A percentile compares a stretch with the other conserved stretches of the same genome.
phyloP scores from a whole-genome alignment of 2,113 vertebrate species.

The Microcebus jonahi region DNA sequence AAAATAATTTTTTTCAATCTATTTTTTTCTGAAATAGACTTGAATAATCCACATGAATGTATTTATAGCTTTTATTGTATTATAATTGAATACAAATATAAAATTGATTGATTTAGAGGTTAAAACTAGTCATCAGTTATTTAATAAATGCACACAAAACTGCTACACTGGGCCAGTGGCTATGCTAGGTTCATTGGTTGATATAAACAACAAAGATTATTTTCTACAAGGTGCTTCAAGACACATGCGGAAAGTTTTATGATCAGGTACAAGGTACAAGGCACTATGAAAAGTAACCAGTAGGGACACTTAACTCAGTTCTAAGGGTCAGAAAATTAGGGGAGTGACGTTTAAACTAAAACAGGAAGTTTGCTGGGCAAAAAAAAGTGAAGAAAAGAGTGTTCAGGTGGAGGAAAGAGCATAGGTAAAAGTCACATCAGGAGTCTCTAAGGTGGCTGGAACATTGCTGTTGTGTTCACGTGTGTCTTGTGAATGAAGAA shows the following conservation, averaged over 20 bases:
- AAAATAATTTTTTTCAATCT: background rate
- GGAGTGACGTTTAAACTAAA: background rate
- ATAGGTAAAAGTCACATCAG: background rate
- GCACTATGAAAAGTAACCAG: background rate
- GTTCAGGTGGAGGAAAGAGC: background rate
- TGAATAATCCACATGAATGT: background rate
- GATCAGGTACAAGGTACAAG: background rate
- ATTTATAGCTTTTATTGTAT: background rate
- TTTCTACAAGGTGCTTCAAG: background rate
- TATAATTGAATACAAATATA: background rate
- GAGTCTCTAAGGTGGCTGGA: fast-evolving
- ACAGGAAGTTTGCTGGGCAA: background rate
- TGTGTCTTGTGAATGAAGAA: too few relatives aligned
- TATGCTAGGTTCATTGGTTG: background rate
- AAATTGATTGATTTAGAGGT: background rate
- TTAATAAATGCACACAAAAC: background rate
- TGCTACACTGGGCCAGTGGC: background rate
- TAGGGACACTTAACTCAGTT: background rate
- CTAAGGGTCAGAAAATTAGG: background rate
- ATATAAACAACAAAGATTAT: background rate
- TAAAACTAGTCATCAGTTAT: background rate
- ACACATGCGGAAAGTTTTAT: background rate
- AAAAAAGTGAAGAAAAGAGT: background rate
- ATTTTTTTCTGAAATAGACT: background rate
- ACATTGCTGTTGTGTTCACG: too few relatives aligned